A percentile compares a stretch with the other conserved stretches of the same genome.
These are phyloP conservation scores for Phyllopteryx taeniolatus DNA, from an alignment of 2,113 vertebrate species.

Conservation along the genomic window DNA sequence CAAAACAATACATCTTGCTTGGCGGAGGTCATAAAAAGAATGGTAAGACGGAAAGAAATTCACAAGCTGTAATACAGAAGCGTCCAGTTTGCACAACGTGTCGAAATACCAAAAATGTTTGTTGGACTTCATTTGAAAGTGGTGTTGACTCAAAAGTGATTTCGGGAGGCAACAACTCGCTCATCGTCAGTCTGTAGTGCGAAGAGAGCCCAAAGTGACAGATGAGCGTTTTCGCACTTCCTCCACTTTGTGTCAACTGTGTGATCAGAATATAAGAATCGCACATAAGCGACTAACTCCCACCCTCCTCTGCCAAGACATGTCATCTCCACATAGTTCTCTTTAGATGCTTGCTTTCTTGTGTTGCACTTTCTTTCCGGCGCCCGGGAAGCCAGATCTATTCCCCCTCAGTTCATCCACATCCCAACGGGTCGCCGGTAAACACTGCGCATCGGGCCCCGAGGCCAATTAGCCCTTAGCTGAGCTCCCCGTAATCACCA, in stretches of 20 bases:
- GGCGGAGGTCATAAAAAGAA: too few relatives aligned
- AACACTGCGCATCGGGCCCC: slow-evolving; percentile 58
- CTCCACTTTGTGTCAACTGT: slow-evolving; percentile 24
- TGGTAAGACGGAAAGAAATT: neutral
- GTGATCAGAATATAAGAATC: slow-evolving; percentile 12
- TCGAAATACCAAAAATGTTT: slow-evolving; percentile 14
- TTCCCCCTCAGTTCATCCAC: slow-evolving; percentile 35
- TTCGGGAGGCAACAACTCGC: slow-evolving; percentile 24
- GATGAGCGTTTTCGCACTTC: slow-evolving; percentile 20
- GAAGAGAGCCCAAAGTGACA: slow-evolving; percentile 11
- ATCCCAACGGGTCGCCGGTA: slow-evolving; percentile 51
- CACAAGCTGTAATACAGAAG: neutral
- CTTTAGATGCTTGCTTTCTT: neutral
- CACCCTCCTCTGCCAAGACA: neutral
- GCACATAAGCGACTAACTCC: too few relatives aligned
- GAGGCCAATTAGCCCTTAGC: slow-evolving; percentile 68
- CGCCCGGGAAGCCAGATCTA: neutral
- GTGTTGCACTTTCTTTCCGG: slow-evolving; percentile 22
- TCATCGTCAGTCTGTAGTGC: slow-evolving; percentile 4
- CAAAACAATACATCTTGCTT: too few relatives aligned
- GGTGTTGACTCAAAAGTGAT: slow-evolving; percentile 5
- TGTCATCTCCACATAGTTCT: slow-evolving; percentile 1
- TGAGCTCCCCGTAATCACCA: slow-evolving; percentile 63
- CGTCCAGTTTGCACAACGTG: neutral
- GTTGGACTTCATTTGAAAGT: slow-evolving; percentile 37